These are phyloP conservation scores for Cepaea hortensis DNA, from an alignment of 2,888 invertebrate genomes.

Conservation along the genomic window DNA sequence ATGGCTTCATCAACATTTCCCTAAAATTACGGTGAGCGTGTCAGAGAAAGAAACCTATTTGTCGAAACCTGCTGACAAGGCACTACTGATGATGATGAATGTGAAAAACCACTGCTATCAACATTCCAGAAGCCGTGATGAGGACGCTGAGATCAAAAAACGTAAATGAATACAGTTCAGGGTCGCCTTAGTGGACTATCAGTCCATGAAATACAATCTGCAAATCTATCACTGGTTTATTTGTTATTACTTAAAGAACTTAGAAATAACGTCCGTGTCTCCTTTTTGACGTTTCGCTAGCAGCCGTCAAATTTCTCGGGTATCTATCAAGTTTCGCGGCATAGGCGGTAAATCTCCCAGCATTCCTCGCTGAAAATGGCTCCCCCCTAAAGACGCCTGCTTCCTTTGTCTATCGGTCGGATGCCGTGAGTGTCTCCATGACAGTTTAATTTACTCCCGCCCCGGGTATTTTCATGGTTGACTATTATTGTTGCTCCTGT, in stretches of 20 bases:
- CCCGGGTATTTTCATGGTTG: background rate
- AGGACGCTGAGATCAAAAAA: too few species aligned
- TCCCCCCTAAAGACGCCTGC: background rate
- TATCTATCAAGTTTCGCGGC: background rate
- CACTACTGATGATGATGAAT: too few species aligned
- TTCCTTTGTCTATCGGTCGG: conserved; percentile 13
- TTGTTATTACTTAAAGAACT: background rate
- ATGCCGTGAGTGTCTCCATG: background rate
- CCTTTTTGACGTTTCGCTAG: conserved; percentile 4
- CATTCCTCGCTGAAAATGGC: background rate
- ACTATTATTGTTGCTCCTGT: conserved; percentile 17
- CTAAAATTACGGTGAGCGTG: too few species aligned
- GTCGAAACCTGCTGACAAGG: too few species aligned
- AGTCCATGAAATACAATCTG: too few species aligned
- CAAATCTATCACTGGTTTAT: background rate
- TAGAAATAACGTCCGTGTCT: background rate
- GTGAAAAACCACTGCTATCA: too few species aligned
- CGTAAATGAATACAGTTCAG: too few species aligned
- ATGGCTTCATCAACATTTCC: too few species aligned
- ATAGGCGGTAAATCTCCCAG: background rate
- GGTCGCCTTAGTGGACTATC: too few species aligned
- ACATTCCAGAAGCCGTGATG: too few species aligned
- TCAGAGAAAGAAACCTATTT: too few species aligned
- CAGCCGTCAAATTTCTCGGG: background rate
- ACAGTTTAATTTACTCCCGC: conserved; percentile 26